Percentiles rank a stretch among this genome's conserved stretches.
Conservation (phyloP, 2,113 vertebrate genomes). For the Gobiocypris rarus region DNA sequence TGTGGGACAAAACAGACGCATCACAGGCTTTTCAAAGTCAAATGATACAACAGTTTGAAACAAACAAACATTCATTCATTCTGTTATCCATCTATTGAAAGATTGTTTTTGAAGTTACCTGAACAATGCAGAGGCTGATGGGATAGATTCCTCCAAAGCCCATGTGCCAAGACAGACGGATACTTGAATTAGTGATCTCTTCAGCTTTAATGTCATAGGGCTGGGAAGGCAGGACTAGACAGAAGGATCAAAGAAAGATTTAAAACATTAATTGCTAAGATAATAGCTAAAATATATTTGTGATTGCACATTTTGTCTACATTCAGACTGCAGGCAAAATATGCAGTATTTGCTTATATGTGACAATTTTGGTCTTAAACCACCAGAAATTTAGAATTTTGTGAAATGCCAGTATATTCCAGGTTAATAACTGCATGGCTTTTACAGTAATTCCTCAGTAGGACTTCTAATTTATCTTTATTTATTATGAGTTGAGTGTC, state of each 20-base stretch:
- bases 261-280: background rate
- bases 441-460: no score
- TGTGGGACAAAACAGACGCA: constrained; percentile 23
- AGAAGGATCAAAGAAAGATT: constrained; percentile 12
- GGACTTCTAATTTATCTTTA: no score
- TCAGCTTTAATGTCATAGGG: constrained; percentile 71
- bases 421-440: no score
- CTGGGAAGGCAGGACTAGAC: constrained; percentile 78
- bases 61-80: background rate
- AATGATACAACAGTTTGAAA: background rate
- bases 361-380: no score
- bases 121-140: constrained; percentile 78
- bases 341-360: background rate
- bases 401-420: no score
- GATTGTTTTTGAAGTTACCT: constrained; percentile 74
- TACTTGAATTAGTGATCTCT: constrained; percentile 68
- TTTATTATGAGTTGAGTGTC: no score
- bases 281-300: no score
- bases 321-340: background rate
- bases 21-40: constrained; percentile 3
- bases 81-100: background rate
- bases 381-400: no score
- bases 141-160: constrained; percentile 81
- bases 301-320: background rate
- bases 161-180: constrained; percentile 80